Percentiles rank a stretch among this genome's conserved stretches.
phyloP scores from a whole-genome alignment of 2,888 invertebrate species.

The Papilio gigon region DNA sequence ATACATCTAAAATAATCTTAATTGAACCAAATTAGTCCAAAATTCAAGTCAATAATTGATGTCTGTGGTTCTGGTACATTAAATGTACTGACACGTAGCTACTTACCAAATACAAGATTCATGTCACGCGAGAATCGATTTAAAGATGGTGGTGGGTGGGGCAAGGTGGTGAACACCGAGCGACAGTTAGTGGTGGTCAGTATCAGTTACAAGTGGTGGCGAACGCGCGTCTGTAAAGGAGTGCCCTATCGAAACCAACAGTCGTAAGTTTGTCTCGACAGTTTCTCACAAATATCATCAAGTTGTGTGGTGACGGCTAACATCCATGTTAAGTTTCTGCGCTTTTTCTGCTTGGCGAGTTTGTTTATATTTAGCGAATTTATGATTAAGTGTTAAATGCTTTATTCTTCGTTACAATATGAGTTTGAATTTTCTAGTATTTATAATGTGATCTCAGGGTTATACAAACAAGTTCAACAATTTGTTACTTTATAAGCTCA shows the following conservation, averaged over 20 bases:
- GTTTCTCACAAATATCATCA: conserved; percentile 21
- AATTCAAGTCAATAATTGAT: background rate
- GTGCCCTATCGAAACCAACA: conserved; percentile 44
- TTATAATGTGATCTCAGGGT: background rate
- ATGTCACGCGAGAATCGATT: conserved; percentile 51
- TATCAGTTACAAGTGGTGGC: conserved; percentile 51
- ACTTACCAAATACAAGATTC: conserved; percentile 50
- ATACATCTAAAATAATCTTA: background rate
- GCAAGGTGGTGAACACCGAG: conserved; percentile 50
- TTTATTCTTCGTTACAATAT: background rate
- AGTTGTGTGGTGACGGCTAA: background rate
- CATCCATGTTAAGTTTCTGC: background rate
- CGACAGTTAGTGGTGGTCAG: conserved; percentile 50
- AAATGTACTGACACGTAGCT: conserved; percentile 34
- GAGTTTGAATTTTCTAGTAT: background rate
- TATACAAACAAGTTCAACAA: too few species aligned
- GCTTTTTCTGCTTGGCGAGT: conserved; percentile 19
- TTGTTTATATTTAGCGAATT: conserved; percentile 19
- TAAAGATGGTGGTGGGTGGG: conserved; percentile 51
- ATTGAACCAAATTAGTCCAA: conserved; percentile 2
- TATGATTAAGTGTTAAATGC: background rate
- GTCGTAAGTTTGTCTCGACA: conserved; percentile 50
- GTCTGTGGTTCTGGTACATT: background rate
- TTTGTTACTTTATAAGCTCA: too few species aligned
- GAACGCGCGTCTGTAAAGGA: conserved; percentile 51